Conservation (phyloP, 2,797 vertebrate genomes). For the Ibycter americanus region DNA sequence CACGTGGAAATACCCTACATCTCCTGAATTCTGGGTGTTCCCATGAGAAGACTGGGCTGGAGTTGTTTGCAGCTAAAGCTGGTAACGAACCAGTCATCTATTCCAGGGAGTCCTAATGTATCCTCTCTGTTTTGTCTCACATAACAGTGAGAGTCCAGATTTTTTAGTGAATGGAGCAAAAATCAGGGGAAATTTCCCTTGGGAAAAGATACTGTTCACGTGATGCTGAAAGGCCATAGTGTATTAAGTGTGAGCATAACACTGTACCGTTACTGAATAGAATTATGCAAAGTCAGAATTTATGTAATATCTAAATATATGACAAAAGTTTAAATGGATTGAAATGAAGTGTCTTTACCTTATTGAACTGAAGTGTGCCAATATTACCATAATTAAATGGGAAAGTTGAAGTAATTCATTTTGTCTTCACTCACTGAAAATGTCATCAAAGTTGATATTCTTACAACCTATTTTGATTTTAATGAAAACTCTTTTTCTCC, state of each 20-base stretch:
- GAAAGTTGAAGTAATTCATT: constrained; percentile 19
- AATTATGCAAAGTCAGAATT: constrained; percentile 2
- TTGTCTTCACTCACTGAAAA: constrained; percentile 30
- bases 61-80: not conserved
- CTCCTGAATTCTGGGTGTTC: not conserved
- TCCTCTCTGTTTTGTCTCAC: not conserved
- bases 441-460: constrained; percentile 30
- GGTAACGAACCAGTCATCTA: not conserved
- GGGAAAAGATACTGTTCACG: not conserved
- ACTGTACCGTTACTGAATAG: not conserved
- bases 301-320: constrained; percentile 14
- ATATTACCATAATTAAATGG: constrained; percentile 36
- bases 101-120: not conserved
- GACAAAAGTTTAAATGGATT: constrained; percentile 28
- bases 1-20: not conserved
- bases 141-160: not conserved
- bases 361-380: constrained; percentile 16
- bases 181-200: not conserved
- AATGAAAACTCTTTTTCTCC: constrained; percentile 36
- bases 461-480: constrained; percentile 38
- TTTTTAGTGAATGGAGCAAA: not conserved
- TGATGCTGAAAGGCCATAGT: not conserved
- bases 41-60: not conserved
- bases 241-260: not conserved
- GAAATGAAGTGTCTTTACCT: constrained; percentile 14